Evolutionary conservation across 2,888 invertebrate species (phyloP), one percentile per base, ranked within the genome.

Genomic region (Pyrrhosoma nymphula): DNA sequence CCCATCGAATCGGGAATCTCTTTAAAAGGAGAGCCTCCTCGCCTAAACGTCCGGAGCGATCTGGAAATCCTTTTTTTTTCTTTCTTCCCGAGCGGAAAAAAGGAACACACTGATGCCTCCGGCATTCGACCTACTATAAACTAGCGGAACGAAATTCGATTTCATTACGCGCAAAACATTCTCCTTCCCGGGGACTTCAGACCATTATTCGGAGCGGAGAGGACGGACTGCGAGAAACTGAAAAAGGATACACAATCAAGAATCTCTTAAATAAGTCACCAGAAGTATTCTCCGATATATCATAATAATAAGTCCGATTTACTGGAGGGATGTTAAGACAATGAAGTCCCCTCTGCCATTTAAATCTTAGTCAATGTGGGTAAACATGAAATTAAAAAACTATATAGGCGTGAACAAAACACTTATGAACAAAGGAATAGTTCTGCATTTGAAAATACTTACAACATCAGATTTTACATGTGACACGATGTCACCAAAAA

Each of bases 131-230:
- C 82, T 82, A 82, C 82, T 35, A 30, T 35, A 82, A 30, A 82
- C 82, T 82, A 82, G 82, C 82, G 82, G 82, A 82, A 82, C 82
- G 35, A 82, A 82, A 82, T 82, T 82, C 82, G 82, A 82, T 82
- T 82, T 82, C 82, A 82, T 82, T 82, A 82, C 35, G 16, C 16
- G 82, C 16, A 35, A 82, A 82, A 82, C 30, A 82, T 35, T 10
- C 82, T 69, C 69, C 35, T 14, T 35, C 75, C 75, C 75, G 75
- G n/a, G 23, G 30, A 82, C 35, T 0, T 30, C 82, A 2, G 26
- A 4, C 82, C 35, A 35, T 82, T 82, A 82, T 82, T 16, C 18
- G 69, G 26, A 82, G 18, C 82, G 82, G 69, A 69, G 23, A 47
- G 26, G 26, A 69, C 26, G 26, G 69, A 60, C 18, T n/a, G 69